phyloP scores from a whole-genome alignment of 2,113 vertebrate species.

The Zosterops lateralis region DNA sequence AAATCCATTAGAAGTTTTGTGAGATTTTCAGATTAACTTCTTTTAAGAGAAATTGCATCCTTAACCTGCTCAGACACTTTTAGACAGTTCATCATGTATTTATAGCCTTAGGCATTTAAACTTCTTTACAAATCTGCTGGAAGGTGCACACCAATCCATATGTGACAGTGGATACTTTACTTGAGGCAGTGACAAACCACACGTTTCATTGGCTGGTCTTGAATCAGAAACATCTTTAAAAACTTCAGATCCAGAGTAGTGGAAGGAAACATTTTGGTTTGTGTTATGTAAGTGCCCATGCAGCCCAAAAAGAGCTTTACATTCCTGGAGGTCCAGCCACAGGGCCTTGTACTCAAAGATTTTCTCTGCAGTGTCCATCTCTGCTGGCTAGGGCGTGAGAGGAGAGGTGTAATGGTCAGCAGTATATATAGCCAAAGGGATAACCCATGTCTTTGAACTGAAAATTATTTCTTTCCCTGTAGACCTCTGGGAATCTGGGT shows the following conservation, averaged over 20 bases:
- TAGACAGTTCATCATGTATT: neutral
- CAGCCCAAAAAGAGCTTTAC: fast-evolving
- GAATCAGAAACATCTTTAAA: neutral
- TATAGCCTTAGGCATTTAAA: neutral
- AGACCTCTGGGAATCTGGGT: neutral
- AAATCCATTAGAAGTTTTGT: neutral
- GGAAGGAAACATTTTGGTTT: neutral
- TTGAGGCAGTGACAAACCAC: neutral
- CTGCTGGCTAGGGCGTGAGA: neutral
- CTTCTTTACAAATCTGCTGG: neutral
- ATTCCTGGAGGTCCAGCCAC: neutral
- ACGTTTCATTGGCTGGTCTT: neutral
- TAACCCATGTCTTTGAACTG: neutral
- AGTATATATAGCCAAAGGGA: fast-evolving
- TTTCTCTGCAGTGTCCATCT: neutral
- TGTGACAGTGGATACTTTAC: neutral
- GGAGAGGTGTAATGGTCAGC: neutral
- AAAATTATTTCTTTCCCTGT: neutral
- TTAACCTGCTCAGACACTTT: neutral
- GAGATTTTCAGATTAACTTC: neutral
- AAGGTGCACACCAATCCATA: neutral
- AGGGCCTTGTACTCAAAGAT: fast-evolving
- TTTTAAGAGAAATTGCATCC: neutral
- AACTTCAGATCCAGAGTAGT: neutral
- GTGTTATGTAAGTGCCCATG: neutral